Evolutionary conservation across 2,797 vertebrate species (phyloP), one percentile per base, ranked within the genome.

Genomic region (Synanceia verrucosa): DNA sequence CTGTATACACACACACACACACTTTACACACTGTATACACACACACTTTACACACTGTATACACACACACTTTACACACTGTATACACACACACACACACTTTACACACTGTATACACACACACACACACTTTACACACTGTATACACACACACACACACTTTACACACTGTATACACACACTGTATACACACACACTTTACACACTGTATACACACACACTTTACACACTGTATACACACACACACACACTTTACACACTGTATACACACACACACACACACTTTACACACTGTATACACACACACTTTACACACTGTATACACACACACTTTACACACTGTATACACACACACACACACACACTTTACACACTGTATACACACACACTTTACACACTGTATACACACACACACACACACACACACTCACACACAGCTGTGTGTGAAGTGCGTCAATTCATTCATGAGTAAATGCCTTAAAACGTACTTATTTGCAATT

Each of bases 31-130:
- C 31, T n/a, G n/a, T n/a, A n/a, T n/a, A 26, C 47, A 43, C 28
- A 26, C 44, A 51, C 23, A 39, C 50, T n/a, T n/a, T n/a, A n/a
- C n/a, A n/a, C n/a, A n/a, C n/a, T n/a, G n/a, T n/a, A 24, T 9
- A 16, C 16, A 41, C 16, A 16, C 37, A 18, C 37, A 39, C 37
- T 39, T 39, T 14, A 39, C 18, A 39, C 37, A 39, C 14, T 39
- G 14, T 14, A 18, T 39, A 39, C 14, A 39, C 14, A 39, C 37
- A 18, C 16, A 36, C 2, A 29, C 46, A 43, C 61, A 10, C 48
- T n/a, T n/a, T n/a, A 41, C n/a, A 31, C 41, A n/a, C 14, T 16
- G n/a, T n/a, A n/a, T 75, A 71, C 76, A 60, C 52, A 31, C 68
- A 41, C 57, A 70, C 21, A 50, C 65, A 31, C 34, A 46, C 53